Conservation (phyloP, 2,888 invertebrate genomes). For the Lithophane semibrunnea region DNA sequence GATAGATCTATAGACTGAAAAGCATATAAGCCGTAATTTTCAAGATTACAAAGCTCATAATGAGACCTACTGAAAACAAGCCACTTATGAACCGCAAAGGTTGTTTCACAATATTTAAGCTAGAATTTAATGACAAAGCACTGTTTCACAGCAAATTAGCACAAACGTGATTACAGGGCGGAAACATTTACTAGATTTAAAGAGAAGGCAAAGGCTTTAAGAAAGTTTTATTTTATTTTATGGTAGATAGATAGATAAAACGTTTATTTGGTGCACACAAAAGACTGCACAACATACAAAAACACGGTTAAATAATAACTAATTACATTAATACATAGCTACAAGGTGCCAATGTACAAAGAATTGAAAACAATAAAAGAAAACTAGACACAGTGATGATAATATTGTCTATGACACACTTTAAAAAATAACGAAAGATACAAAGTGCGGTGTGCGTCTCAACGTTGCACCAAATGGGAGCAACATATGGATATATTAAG, state of each 20-base stretch:
- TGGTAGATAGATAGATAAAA: no score
- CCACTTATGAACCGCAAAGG: constrained; percentile 1
- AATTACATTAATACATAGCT: no score
- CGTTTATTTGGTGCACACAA: no score
- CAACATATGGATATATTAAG: not conserved
- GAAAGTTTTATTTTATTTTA: not conserved
- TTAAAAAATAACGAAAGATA: no score
- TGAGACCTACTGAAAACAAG: constrained; percentile 3
- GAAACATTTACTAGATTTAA: constrained; percentile 32
- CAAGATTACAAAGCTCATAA: constrained; percentile 38
- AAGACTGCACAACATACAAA: no score
- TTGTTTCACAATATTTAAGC: constrained; percentile 18
- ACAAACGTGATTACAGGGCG: constrained; percentile 16
- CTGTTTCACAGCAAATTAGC: constrained; percentile 37
- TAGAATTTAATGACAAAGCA: constrained; percentile 29
- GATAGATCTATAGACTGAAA: not conserved
- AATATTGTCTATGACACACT: no score
- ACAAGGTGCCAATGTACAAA: no score
- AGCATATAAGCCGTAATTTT: constrained; percentile 3
- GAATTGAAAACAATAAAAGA: no score
- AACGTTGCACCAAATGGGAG: no score
- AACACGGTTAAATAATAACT: no score
- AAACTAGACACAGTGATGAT: no score
- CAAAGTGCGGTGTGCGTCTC: no score
- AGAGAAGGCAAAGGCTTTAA: constrained; percentile 23